Evolutionary conservation across 1,140 invertebrate genomes (phyloP), one percentile per base, ranked within the genome.

Genomic region (Scaptomyza hsui): DNA sequence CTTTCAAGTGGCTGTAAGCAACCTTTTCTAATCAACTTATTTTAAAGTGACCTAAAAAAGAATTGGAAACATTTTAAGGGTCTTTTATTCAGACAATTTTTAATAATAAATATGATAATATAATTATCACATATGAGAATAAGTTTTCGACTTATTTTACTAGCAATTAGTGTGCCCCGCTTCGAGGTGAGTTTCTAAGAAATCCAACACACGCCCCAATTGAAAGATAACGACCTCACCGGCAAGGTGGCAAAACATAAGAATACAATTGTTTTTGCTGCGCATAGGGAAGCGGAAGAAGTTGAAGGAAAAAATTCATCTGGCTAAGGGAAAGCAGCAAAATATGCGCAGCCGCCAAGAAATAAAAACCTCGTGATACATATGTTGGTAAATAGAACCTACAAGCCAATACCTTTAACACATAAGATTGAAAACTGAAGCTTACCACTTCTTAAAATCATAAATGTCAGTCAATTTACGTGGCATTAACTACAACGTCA

Each of bases 281-380:
- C 15, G 16, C 35, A 56, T 19, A 37, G 47, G 39, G 9, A 59
- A 35, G 12, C 37, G 24, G 10, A 6, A 45, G 48, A 47, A 51
- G 26, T 29, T 0, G 13, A 42, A 53, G 53, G 32, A 49, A 39
- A 56, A 35, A 32, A 37, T 29, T 15, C 9, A 39, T 15, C 18
- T n/a, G 12, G 39, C 4, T 26, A 37, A 18, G 16, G 37, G 29
- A 60, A 60, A 15, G 13, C 39, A 45, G 52, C n/a, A 9, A 69
- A 72, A 65, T 39, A 72, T 74, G 68, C 67, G 72, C 72, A 72
- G 72, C 56, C 72, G 72, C 72, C 72, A 45, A 57, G 45, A 47
- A 57, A 42, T 15, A 44, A 73, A 48, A 19, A 21, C 4, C 41
- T 29, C 13, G 4, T 16, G 0, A 10, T 19, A 37, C 21, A 15